A percentile compares a stretch with the other conserved stretches of the same genome.
Evolutionary conservation across 2,888 invertebrate species (phyloP).

Genomic region (Colletes collaris): DNA sequence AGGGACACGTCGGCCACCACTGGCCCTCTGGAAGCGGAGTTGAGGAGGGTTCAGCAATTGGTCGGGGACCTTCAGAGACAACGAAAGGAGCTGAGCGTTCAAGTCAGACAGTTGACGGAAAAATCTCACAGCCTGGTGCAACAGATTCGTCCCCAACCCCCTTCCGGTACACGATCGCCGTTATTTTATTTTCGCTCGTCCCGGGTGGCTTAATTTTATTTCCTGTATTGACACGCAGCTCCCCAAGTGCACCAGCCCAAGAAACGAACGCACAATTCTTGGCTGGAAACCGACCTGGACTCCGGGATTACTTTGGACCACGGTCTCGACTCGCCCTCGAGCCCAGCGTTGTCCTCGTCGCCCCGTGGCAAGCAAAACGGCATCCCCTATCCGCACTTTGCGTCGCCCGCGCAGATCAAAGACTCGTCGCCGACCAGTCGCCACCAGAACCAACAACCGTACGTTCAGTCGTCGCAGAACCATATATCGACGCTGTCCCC

Average conservation of each 20-base stretch:
- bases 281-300: constrained; percentile 96
- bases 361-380: constrained; percentile 72
- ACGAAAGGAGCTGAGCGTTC: constrained; percentile 92
- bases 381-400: constrained; percentile 56
- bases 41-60: constrained; percentile 91
- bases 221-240: constrained; percentile 48
- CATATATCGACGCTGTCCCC: constrained; percentile 75
- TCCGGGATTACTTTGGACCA: constrained; percentile 91
- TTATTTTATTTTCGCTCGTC: too few relatives aligned
- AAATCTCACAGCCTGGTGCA: constrained; percentile 89
- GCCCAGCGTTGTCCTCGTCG: constrained; percentile 71
- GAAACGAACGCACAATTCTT: constrained; percentile 88
- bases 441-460: constrained; percentile 60
- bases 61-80: constrained; percentile 94
- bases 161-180: constrained; percentile 40
- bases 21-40: constrained; percentile 90
- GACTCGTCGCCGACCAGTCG: constrained; percentile 68
- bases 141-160: constrained; percentile 84
- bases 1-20: constrained; percentile 84
- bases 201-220: neutral
- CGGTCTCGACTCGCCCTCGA: constrained; percentile 84
- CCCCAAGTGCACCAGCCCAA: constrained; percentile 81
- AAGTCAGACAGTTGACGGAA: constrained; percentile 93
- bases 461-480: constrained; percentile 70
- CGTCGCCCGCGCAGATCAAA: constrained; percentile 66